Evolutionary conservation across 2,113 vertebrate genomes (phyloP).

Genomic region (Peromyscus polionotus): DNA sequence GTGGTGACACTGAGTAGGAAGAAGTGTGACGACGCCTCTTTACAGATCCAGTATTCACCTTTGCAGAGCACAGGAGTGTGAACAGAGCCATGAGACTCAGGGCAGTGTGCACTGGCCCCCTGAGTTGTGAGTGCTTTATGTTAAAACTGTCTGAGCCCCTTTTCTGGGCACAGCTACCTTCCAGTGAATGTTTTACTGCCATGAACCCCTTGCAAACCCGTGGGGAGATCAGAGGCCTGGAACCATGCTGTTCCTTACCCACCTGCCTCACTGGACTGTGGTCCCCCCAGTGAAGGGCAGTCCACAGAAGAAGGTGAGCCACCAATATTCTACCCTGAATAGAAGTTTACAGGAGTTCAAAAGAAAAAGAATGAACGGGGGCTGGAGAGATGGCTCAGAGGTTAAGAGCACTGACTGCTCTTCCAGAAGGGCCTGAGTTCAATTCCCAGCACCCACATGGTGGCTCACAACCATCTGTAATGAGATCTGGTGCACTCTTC

Average conservation of each 20-base stretch:
- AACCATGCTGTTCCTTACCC: no score
- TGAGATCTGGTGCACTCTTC: no score
- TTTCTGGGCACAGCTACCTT: not conserved
- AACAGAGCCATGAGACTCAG: not conserved
- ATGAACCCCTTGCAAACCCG: not conserved
- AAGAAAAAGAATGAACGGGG: not conserved
- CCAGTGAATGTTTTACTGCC: slow-evolving; percentile 57
- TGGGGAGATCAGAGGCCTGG: not conserved
- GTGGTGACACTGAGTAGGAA: not conserved
- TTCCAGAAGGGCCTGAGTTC: no score
- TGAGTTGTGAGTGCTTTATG: not conserved
- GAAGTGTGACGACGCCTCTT: no score
- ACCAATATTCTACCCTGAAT: slow-evolving; percentile 28
- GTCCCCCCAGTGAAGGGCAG: not conserved
- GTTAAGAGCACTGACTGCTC: no score
- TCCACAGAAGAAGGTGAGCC: not conserved
- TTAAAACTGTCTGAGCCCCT: not conserved
- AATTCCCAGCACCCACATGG: no score
- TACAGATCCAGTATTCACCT: not conserved
- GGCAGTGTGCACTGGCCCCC: not conserved
- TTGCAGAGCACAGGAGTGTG: no score
- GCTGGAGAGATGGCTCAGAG: no score
- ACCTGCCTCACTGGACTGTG: not conserved
- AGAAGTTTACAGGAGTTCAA: slow-evolving; percentile 53
- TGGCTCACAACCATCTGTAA: no score